These are phyloP conservation scores for Lymantria monacha DNA, from an alignment of 2,888 invertebrate genomes.

Conservation along the genomic window DNA sequence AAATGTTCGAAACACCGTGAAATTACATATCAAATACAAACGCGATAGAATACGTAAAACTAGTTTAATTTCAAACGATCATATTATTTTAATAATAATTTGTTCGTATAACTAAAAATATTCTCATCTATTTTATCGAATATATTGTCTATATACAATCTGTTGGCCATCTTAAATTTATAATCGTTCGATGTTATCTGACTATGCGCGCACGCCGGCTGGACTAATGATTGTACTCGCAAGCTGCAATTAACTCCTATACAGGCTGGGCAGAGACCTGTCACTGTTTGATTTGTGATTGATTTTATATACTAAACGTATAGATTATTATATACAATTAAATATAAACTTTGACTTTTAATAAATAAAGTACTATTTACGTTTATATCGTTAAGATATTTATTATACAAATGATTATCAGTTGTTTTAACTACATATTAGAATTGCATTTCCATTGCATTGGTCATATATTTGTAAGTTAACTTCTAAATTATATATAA, in stretches of 20 bases:
- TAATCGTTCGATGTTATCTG: conserved; percentile 53
- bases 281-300: conserved; percentile 76
- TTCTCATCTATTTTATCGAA: background rate
- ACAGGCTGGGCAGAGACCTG: conserved; percentile 63
- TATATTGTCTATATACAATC: conserved; percentile 18
- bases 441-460: conserved; percentile 11
- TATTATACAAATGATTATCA: conserved; percentile 10
- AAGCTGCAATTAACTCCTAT: conserved; percentile 66
- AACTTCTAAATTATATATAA: background rate
- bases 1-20: no score
- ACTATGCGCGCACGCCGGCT: conserved; percentile 47
- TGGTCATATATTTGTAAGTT: background rate
- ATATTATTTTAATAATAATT: no score
- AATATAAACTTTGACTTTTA: background rate
- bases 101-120: no score
- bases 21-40: no score
- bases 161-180: conserved; percentile 47
- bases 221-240: conserved; percentile 61
- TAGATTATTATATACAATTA: conserved; percentile 3
- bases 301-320: conserved; percentile 57
- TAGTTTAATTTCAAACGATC: no score
- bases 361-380: background rate
- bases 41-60: no score
- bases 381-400: background rate
- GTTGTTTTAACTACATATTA: conserved; percentile 1